Evolutionary conservation across 64 coral and sea anemone genomes (phyloP).

Genomic region (Dendrophyllia cribrosa): DNA sequence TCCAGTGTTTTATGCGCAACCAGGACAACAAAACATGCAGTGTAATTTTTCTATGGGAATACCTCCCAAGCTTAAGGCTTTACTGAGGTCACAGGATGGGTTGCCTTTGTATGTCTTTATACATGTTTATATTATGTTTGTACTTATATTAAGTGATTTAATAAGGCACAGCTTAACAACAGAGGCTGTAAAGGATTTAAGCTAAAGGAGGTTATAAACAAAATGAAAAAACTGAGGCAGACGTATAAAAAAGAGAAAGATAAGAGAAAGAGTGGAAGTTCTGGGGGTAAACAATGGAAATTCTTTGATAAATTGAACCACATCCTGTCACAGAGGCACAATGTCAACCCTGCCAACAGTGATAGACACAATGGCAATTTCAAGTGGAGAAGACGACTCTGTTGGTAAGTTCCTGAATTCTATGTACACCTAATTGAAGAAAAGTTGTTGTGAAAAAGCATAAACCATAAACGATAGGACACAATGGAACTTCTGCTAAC

Average conservation of each 20-base stretch:
- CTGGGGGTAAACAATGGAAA: slow-evolving; percentile 27
- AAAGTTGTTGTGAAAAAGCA: background rate
- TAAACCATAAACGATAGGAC: too few species aligned
- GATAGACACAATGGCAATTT: background rate
- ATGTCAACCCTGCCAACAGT: slow-evolving; percentile 10
- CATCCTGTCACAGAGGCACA: slow-evolving; percentile 10
- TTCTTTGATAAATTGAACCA: slow-evolving; percentile 8
- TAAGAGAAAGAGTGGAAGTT: background rate
- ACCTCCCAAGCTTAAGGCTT: too few species aligned
- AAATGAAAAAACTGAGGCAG: slow-evolving; percentile 9
- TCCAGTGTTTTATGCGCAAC: too few species aligned
- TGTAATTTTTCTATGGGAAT: too few species aligned
- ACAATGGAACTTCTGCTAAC: too few species aligned
- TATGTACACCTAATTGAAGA: background rate
- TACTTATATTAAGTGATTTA: too few species aligned
- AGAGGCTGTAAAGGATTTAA: too few species aligned
- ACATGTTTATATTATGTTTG: too few species aligned
- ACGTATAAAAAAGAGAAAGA: background rate
- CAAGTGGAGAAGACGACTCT: background rate
- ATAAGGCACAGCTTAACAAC: too few species aligned
- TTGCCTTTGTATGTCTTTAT: too few species aligned
- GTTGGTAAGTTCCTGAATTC: background rate
- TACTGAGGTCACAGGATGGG: too few species aligned
- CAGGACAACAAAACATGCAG: too few species aligned
- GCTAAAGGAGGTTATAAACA: background rate